Evolutionary conservation across 2,797 vertebrate genomes (phyloP).

Genomic region (Poecilia wingei): DNA sequence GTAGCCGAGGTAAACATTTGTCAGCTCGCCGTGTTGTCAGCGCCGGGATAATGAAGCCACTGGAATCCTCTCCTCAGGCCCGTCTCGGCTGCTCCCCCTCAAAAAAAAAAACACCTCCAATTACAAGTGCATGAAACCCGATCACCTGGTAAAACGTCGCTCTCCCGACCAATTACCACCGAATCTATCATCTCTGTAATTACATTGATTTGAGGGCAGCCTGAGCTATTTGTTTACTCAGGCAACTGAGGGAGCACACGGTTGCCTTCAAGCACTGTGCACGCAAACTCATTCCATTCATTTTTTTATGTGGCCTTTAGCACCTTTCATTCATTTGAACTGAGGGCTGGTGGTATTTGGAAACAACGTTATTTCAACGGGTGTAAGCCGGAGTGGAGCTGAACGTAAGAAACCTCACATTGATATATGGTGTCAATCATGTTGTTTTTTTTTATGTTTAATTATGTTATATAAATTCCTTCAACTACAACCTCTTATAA

Average conservation of each 20-base stretch:
- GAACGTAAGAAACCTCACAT: not conserved
- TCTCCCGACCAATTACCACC: constrained; percentile 71
- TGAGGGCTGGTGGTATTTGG: not conserved
- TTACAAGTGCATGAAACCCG: constrained; percentile 66
- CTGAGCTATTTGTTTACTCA: constrained; percentile 58
- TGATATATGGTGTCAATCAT: not conserved
- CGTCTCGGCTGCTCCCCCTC: constrained; percentile 52
- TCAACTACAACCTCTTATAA: not conserved
- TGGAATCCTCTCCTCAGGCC: constrained; percentile 56
- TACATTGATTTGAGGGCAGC: constrained; percentile 66
- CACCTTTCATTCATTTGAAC: constrained; percentile 21
- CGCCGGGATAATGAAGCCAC: constrained; percentile 64
- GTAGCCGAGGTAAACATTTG: constrained; percentile 78
- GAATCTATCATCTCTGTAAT: constrained; percentile 69
- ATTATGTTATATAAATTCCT: not conserved
- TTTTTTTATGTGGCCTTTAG: constrained; percentile 2
- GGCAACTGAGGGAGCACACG: constrained; percentile 15
- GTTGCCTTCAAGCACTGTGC: constrained; percentile 24
- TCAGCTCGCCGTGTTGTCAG: constrained; percentile 74
- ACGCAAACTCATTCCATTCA: not conserved
- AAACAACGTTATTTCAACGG: not conserved
- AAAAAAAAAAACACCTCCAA: constrained; percentile 61
- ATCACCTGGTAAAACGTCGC: constrained; percentile 70
- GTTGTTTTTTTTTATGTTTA: not conserved
- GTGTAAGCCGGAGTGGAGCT: not conserved